Percentiles rank a stretch among this genome's conserved stretches.
Conservation (phyloP, 1,140 invertebrate genomes). For the Drosophila baimaii region DNA sequence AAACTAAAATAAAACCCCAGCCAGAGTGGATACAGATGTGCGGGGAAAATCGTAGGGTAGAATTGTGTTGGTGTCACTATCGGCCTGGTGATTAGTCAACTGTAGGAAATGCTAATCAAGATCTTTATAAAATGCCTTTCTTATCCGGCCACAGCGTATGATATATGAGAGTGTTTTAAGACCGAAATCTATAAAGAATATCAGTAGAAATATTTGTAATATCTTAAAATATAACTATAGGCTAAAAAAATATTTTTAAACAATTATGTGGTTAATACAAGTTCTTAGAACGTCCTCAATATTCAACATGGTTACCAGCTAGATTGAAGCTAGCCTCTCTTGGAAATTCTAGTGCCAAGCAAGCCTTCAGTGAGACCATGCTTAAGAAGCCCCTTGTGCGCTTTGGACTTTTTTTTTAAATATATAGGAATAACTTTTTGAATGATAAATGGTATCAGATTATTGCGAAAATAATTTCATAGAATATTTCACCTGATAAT, state of each 20-base stretch:
- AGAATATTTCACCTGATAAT: not conserved
- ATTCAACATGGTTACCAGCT: not conserved
- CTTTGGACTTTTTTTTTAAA: too few relatives aligned
- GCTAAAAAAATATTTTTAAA: too few relatives aligned
- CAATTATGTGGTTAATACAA: too few relatives aligned
- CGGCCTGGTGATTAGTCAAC: constrained; percentile 39
- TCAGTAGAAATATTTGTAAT: not conserved
- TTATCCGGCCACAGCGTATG: constrained; percentile 4
- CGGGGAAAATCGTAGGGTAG: not conserved
- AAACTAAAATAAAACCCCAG: constrained; percentile 28
- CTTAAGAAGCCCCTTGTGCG: too few relatives aligned
- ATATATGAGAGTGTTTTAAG: constrained; percentile 4
- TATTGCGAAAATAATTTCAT: too few relatives aligned
- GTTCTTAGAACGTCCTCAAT: too few relatives aligned
- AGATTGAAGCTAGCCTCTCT: too few relatives aligned
- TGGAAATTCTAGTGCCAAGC: not conserved
- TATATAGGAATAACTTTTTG: too few relatives aligned
- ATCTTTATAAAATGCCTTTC: constrained; percentile 22
- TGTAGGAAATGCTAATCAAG: constrained; percentile 28
- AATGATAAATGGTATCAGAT: too few relatives aligned
- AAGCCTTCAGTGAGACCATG: too few relatives aligned
- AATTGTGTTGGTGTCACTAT: constrained; percentile 10
- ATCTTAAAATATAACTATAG: not conserved
- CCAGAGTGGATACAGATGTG: constrained; percentile 10
- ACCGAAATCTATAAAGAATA: not conserved